Evolutionary conservation across 1,140 invertebrate genomes (phyloP).

Genomic region (Sitophilus oryzae): DNA sequence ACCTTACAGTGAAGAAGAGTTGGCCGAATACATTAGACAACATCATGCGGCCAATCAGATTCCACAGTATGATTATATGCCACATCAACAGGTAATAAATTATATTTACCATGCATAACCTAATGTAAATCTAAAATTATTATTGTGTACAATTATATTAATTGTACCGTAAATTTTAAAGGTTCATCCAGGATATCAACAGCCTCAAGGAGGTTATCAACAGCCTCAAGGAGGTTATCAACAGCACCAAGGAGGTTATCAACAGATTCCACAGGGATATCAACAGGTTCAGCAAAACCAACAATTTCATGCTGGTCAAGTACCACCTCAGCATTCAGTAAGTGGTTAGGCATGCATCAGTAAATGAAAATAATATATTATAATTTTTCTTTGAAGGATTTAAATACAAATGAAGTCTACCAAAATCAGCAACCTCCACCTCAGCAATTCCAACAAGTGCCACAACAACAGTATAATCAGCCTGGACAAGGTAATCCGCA

Average conservation of each 20-base stretch:
- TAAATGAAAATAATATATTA: background rate
- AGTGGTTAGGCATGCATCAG: background rate
- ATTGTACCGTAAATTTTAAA: constrained; percentile 12
- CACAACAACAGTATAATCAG: constrained; percentile 17
- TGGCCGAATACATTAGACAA: constrained; percentile 59
- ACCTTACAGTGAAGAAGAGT: constrained; percentile 77
- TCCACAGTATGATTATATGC: constrained; percentile 18
- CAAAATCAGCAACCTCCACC: constrained; percentile 25
- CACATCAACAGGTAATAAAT: background rate
- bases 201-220: constrained; percentile 17
- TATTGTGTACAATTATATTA: too few relatives aligned
- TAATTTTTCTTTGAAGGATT: constrained; percentile 11
- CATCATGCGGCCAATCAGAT: constrained; percentile 36
- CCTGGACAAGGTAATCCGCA: constrained; percentile 20
- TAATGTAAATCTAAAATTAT: too few relatives aligned
- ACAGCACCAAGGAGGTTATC: constrained; percentile 19
- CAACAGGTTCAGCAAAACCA: constrained; percentile 26
- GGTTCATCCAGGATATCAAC: constrained; percentile 15
- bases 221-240: constrained; percentile 24
- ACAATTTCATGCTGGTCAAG: constrained; percentile 39
- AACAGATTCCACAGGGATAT: constrained; percentile 18
- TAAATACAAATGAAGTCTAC: constrained; percentile 39
- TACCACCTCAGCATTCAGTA: constrained; percentile 34
- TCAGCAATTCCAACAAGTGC: constrained; percentile 24
- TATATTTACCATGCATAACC: too few relatives aligned